These are phyloP conservation scores for Pectinophora gossypiella DNA, from an alignment of 1,140 invertebrate species.

Conservation along the genomic window DNA sequence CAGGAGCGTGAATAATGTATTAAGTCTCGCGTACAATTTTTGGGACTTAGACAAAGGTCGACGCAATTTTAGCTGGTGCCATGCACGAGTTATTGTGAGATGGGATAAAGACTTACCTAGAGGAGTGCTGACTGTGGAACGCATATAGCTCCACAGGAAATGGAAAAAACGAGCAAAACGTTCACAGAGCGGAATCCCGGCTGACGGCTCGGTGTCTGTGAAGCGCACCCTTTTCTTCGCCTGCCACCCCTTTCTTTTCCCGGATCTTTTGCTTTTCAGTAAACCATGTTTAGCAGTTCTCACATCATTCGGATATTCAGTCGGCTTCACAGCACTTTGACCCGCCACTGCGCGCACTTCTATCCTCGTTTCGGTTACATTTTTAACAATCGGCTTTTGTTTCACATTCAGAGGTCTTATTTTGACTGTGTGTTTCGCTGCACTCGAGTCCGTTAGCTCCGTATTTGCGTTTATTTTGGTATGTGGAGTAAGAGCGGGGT, in stretches of 20 bases:
- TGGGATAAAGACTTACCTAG: conserved; percentile 38
- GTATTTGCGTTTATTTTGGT: conserved; percentile 22
- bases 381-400: conserved; percentile 29
- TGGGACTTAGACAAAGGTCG: conserved; percentile 13
- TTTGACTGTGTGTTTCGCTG: conserved; percentile 14
- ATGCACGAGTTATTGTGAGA: not conserved
- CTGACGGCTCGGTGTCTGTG: conserved; percentile 28
- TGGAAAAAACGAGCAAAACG: conserved; percentile 43
- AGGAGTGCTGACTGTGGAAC: conserved; percentile 33
- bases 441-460: conserved; percentile 25
- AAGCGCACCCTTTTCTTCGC: conserved; percentile 57
- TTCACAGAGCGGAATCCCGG: conserved; percentile 35
- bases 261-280: conserved; percentile 36
- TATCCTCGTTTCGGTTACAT: conserved; percentile 31
- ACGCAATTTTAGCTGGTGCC: not conserved
- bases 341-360: conserved; percentile 11
- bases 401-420: conserved; percentile 22
- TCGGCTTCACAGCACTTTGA: conserved; percentile 17
- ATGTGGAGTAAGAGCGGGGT: not conserved
- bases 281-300: conserved; percentile 44
- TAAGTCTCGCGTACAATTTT: conserved; percentile 13
- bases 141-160: conserved; percentile 44
- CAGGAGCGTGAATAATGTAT: conserved; percentile 15
- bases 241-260: conserved; percentile 30
- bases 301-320: conserved; percentile 34